Evolutionary conservation across 2,888 invertebrate species (phyloP), one percentile per base, ranked within the genome.

Genomic region (Caenorhabditis sp.): DNA sequence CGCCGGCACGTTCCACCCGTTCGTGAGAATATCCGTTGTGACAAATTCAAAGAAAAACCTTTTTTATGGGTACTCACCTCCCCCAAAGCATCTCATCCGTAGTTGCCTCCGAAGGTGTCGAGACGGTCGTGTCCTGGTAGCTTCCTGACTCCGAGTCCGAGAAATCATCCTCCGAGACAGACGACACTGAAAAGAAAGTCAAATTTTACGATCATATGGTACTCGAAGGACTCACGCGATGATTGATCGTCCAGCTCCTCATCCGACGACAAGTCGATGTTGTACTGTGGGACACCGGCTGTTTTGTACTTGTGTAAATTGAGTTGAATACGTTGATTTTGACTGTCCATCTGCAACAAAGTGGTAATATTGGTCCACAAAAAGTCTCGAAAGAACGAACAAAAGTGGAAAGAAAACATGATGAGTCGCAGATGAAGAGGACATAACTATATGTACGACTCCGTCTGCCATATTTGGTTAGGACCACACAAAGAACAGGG

Each of bases 271-370:
- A 47, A 66, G 44, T 84, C 83, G 19, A 80, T 80, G 26, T 44
- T 76, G 61, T 56, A 84, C 70, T 80, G 80, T 19, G 63, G 76
- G 7, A 75, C 58, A 47, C 83, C 83, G 35, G 72, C 80, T 22
- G 75, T 75, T 16, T 76, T 80, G 72, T 80, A 84, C 31, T 84
- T 84, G 72, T 80, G 80, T 8, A 84, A 35, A 49, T 84, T 80
- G 14, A 84, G 70, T 31, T 75, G 58, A 31, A 75, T 69, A 44
- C 74, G 35, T 54, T 68, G 73, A 41, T 69, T 47, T 68, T 58
- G 72, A 49, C 47, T 68, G 47, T 68, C 1, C 80, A 80, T 80
- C 63, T 64, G 51, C 22, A 26, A 64, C 31, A n/a, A 14, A 58
- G 24, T 28, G 16, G 49, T 22, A 31, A 0, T 58, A 24, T 26